A percentile compares a stretch with the other conserved stretches of the same genome.
These are phyloP conservation scores for Trichosurus vulpecula DNA, from an alignment of 2,797 vertebrate species.

Conservation along the genomic window DNA sequence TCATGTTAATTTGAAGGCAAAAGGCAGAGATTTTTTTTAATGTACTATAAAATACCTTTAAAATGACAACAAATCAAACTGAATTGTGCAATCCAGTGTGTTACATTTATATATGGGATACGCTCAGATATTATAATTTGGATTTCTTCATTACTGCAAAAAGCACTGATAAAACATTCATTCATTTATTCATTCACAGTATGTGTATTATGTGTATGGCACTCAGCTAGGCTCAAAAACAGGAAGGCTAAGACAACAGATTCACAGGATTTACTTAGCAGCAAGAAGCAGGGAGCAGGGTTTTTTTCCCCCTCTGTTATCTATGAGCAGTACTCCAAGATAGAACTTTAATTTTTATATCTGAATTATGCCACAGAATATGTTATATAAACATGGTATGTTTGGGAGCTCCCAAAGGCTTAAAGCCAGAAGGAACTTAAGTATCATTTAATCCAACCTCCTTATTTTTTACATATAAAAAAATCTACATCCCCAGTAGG, in stretches of 20 bases:
- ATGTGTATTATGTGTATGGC: background rate
- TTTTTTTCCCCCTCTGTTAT: background rate
- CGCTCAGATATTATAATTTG: background rate
- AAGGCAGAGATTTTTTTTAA: background rate
- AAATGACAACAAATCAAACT: background rate
- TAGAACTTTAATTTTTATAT: background rate
- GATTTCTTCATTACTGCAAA: background rate
- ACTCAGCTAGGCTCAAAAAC: background rate
- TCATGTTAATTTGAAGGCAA: constrained; percentile 1
- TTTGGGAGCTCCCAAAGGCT: background rate
- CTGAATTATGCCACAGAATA: background rate
- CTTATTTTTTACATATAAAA: background rate
- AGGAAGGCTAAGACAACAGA: background rate
- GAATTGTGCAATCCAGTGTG: background rate
- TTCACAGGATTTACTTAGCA: background rate
- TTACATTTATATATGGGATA: background rate
- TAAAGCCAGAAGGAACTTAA: background rate
- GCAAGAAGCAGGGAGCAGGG: background rate
- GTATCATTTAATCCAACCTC: background rate
- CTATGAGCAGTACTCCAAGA: background rate
- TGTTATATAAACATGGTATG: background rate
- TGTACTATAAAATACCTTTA: constrained; percentile 2
- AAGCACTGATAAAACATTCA: background rate
- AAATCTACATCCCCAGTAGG: background rate
- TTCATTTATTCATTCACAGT: background rate